Base-by-base conservation (phyloP, 2,113 vertebrate genomes). In the Ariopsis seemanni region DNA sequence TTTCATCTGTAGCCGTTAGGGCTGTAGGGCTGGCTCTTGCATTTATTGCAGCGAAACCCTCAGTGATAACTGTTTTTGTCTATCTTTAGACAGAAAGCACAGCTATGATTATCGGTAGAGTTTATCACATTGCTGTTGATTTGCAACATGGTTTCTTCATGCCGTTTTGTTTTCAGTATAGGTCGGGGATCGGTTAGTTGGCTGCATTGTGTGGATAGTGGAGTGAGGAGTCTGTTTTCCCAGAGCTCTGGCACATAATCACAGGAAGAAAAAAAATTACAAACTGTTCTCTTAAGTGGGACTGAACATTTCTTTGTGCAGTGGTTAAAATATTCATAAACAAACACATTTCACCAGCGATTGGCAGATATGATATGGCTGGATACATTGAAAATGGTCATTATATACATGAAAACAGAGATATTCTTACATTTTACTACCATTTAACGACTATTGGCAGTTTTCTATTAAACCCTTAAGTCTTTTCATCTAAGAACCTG, bases 51-150 rank as follows among this genome's bases (percentile, higher is more conserved):
- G 25, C 25, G 4, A 14, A 78, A 65, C n/a, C 25, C 8, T 48
- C 30, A 58, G 63, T 81, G 58, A 69, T 57, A 25, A 30, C 30
- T 58, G 63, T 5, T 50, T 71, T 42, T 69, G n/a, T 86, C 17
- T 50, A 1, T 9, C 7, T 85, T 74, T 75, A 42, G 55, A 85
- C 30, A 60, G 84, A 62, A 62, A 62, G 25, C 50, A 75, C 69
- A 74, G 83, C 53, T 60, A 7, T 60, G 53, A 63, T 85, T 74
- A 55, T 84, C 50, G 18, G 7, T 85, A n/a, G 34, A 50, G 74
- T 27, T 67, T 75, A 15, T 42, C 52, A 58, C 53, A 30, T 63
- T 85, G 42, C 72, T 63, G n/a, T 85, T 62, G 55, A 74, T 25
- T n/a, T n/a, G 48, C 42, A 57, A 2, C 27, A 55, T 12, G 15